Conservation (phyloP, 2,113 vertebrate species). For the Vimba vimba region DNA sequence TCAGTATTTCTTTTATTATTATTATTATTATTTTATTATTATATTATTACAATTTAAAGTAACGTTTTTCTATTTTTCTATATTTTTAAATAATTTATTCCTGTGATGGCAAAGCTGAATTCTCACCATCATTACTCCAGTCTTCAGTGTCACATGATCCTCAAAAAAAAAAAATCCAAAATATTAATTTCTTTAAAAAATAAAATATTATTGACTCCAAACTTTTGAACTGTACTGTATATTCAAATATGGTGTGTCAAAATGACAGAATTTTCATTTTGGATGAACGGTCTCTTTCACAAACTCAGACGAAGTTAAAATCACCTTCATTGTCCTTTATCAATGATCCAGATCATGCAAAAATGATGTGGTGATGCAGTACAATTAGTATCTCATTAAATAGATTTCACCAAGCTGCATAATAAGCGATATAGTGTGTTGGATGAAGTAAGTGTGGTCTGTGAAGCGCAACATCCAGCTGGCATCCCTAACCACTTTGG, state of each 20-base stretch:
- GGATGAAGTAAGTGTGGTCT: neutral
- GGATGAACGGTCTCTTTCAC: neutral
- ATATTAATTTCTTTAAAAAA: no score
- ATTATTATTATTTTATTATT: no score
- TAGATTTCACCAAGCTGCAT: neutral
- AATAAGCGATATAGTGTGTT: neutral
- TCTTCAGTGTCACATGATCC: neutral
- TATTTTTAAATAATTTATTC: neutral
- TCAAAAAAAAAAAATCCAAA: neutral
- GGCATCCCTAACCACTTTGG: slow-evolving; percentile 12
- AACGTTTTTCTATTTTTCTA: neutral
- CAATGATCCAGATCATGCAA: slow-evolving; percentile 15
- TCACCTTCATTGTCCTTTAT: neutral
- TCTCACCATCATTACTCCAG: neutral
- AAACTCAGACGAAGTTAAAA: neutral
- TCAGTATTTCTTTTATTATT: no score
- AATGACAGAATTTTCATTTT: neutral
- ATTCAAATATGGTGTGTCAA: neutral
- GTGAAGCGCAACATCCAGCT: slow-evolving; percentile 25
- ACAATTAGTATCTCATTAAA: neutral
- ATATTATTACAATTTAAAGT: neutral
- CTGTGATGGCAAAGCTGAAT: neutral
- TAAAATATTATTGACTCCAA: no score
- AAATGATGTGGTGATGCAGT: neutral
- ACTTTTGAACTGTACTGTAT: no score